Conservation (phyloP, 53 echinoderm and acorn worm species). For the Apostichopus leukothele region DNA sequence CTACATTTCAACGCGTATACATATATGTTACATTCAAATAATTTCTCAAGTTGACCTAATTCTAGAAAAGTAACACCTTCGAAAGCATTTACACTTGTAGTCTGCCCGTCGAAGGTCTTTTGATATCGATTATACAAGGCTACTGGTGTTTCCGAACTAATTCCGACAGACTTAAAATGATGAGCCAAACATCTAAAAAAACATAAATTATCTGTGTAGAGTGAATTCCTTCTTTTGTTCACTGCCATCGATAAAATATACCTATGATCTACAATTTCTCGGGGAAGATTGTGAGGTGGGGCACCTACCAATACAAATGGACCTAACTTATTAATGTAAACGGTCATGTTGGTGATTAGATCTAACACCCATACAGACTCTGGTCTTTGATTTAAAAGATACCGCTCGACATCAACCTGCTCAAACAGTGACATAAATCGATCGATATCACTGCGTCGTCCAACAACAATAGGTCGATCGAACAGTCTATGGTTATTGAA, state of each 20-base stretch:
- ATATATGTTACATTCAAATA: conserved; percentile 8
- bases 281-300: neutral
- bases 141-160: neutral
- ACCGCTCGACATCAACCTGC: neutral
- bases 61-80: neutral
- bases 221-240: neutral
- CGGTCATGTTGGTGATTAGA: conserved; percentile 35
- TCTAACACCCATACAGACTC: conserved; percentile 56
- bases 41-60: neutral
- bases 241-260: neutral
- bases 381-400: neutral
- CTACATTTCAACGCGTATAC: neutral
- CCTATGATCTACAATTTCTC: neutral
- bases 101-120: neutral
- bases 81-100: neutral
- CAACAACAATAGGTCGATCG: conserved; percentile 37
- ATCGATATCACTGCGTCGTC: conserved; percentile 26
- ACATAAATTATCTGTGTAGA: conserved; percentile 53
- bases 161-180: conserved; percentile 15
- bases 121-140: conserved; percentile 2
- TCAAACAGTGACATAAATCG: conserved; percentile 6
- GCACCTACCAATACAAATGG: neutral
- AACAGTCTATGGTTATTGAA: neutral
- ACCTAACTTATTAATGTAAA: conserved; percentile 47
- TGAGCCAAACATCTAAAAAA: conserved; percentile 58